Base-by-base conservation (phyloP, 2,888 invertebrate genomes). In the Drosophila mettleri region DNA sequence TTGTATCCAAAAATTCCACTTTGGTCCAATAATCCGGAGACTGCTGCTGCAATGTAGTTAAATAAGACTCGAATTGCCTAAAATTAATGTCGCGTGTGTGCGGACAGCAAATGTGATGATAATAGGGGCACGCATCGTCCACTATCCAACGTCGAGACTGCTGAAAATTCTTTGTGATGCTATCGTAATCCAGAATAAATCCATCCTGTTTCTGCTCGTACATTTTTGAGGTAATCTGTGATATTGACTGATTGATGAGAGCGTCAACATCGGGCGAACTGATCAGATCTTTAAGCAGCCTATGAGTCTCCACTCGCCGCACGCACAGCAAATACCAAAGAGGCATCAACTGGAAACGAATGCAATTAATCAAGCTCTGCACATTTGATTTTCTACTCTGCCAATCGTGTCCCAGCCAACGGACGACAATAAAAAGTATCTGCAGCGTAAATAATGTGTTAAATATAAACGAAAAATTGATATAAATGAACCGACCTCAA, bases 351-450 rank as follows among this genome's bases (percentile, higher is more conserved):
- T 96, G 95, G 87, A 96, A 97, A 20, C 96, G 93, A 0, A 97
- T 94, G 89, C 96, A 96, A 2, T 93, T 93, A 92, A 96, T 93
- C 3, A 97, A 92, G 2, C 94, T 94, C 1, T 94, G 91, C 14
- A 95, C 93, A 74, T 93, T 87, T 24, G 92, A 91, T 20, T 94
- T 93, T 1, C 96, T 93, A 0, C 93, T 90, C 0, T 93, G 80
- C 96, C 96, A 96, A 83, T 96, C 94, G 59, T 94, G 94, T 88
- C 95, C 94, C 45, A 97, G 88, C 97, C 97, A 97, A 24, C 96
- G 93, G 0, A 96, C 95, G 0, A 95, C 96, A 0, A 96, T 94
- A 95, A 96, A 96, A 29, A 96, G 93, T 0, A 96, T 94, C 91
- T 96, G 36, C 5, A 12, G 9, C n/a, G n/a, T 12, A 10, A 3